Evolutionary conservation across 2,888 invertebrate species (phyloP), one percentile per base, ranked within the genome.

Genomic region (Ferrisia virgata): DNA sequence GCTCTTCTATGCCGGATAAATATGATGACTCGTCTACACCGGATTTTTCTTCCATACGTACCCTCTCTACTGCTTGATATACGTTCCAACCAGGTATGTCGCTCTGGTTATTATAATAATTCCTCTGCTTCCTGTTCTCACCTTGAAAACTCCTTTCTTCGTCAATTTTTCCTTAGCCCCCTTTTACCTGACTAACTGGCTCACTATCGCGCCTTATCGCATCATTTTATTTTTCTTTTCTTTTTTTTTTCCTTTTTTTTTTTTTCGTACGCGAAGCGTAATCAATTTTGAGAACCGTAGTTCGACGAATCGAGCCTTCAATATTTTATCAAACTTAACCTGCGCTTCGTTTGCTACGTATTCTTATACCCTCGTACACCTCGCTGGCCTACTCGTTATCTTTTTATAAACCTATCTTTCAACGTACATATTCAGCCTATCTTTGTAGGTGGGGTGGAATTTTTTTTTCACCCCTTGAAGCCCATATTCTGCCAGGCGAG

Each of bases 261-360:
- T 13, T 13, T 43, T 43, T 15, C 28, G 28, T 64, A 64, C 25
- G 28, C 64, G 9, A n/a, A 22, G 18, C 47, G 47, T 47, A 15
- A 31, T 72, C n/a, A 15, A 36, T 72, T 72, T 72, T 6, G 36
- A 33, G 36, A 72, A 72, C 72, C 33, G 18, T 36, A n/a, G 6
- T n/a, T 28, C 47, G 47, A 47, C 53, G 25, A 58, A 64, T 36
- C 36, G 36, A 72, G 72, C 72, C 18, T 36, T 72, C 72, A 72
- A 72, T 72, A 72, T 72, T 72, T 72, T 72, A 72, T 72, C 36
- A 72, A 72, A 72, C 58, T 58, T n/a, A n/a, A n/a, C 15, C 53
- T 11, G 9, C 15, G 9, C 22, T 3, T 4, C 58, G 58, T 25
- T 25, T 58, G 58, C 58, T n/a, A n/a, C 53, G 15, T 8, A 6